Evolutionary conservation across 2,888 invertebrate genomes (phyloP).

Genomic region (Ichneumon xanthorius): DNA sequence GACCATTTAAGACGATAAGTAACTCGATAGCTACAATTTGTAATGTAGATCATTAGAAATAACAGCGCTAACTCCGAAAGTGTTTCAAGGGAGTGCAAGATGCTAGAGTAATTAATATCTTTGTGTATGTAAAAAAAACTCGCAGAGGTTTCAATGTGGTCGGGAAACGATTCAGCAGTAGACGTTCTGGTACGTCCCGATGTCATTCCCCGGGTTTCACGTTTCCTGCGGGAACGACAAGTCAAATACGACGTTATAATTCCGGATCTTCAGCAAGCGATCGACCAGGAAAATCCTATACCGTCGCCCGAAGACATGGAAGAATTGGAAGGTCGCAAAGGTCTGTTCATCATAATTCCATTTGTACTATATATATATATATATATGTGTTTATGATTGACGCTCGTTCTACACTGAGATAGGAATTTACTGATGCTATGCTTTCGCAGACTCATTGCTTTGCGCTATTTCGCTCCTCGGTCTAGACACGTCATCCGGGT

Average conservation of each 20-base stretch:
- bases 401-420: not conserved
- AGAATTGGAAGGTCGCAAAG: conserved; percentile 89
- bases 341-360: conserved; percentile 70
- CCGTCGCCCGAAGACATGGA: conserved; percentile 87
- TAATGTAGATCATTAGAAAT: not conserved
- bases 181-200: conserved; percentile 91
- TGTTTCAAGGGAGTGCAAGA: not conserved
- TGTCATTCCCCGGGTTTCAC: conserved; percentile 88
- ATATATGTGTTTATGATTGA: not conserved
- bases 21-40: not conserved
- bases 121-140: conserved; percentile 26
- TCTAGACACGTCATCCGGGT: conserved; percentile 39
- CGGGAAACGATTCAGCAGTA: conserved; percentile 87
- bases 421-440: conserved; percentile 9
- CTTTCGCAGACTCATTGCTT: conserved; percentile 43
- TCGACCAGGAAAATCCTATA: conserved; percentile 91
- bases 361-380: not conserved
- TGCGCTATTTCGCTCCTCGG: conserved; percentile 13
- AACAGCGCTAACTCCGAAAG: not conserved
- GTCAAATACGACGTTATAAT: conserved; percentile 91
- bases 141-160: conserved; percentile 89
- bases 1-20: not conserved
- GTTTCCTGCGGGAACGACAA: conserved; percentile 87
- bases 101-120: conserved; percentile 34
- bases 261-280: conserved; percentile 91